Base-by-base conservation (phyloP, 1,140 invertebrate genomes). In the Psix sp. region DNA sequence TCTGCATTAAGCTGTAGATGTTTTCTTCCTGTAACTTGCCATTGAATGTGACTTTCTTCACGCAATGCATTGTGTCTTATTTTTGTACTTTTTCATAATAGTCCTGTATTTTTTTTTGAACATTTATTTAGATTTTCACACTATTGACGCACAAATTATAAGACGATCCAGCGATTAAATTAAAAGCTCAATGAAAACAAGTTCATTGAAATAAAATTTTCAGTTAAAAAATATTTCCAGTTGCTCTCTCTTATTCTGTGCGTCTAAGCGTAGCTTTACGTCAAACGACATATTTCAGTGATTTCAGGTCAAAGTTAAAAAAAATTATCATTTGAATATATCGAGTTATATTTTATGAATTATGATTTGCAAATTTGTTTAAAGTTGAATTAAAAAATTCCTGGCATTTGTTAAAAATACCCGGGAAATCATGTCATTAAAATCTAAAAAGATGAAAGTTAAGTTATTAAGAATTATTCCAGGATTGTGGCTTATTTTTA, bases 401-500 rank as follows among this genome's bases (percentile, higher is more conserved):
- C 7, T 24, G 7, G 21, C 3, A 24, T 24, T 24, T 24, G 3
- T 24, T 24, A 24, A n/a, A n/a, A n/a, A n/a, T n/a, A n/a, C n/a
- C n/a, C n/a, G n/a, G n/a, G n/a, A n/a, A n/a, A n/a, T n/a, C n/a
- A n/a, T n/a, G n/a, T n/a, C n/a, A n/a, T n/a, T n/a, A n/a, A n/a
- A n/a, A n/a, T n/a, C n/a, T n/a, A n/a, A n/a, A n/a, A n/a, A n/a
- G n/a, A n/a, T n/a, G n/a, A n/a, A n/a, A n/a, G n/a, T n/a, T n/a
- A n/a, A n/a, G 21, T 24, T 24, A 24, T 24, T 24, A 24, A 24
- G n/a, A n/a, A n/a, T n/a, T n/a, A n/a, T n/a, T n/a, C n/a, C n/a
- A n/a, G n/a, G n/a, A n/a, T n/a, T n/a, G n/a, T 84, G 85, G 83
- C 84, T 86, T 86, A 86, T 86, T 86, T 86, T 86, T 83, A 79